Evolutionary conservation across 2,888 invertebrate genomes (phyloP), one percentile per base, ranked within the genome.

Genomic region (Uloborus plumipes): DNA sequence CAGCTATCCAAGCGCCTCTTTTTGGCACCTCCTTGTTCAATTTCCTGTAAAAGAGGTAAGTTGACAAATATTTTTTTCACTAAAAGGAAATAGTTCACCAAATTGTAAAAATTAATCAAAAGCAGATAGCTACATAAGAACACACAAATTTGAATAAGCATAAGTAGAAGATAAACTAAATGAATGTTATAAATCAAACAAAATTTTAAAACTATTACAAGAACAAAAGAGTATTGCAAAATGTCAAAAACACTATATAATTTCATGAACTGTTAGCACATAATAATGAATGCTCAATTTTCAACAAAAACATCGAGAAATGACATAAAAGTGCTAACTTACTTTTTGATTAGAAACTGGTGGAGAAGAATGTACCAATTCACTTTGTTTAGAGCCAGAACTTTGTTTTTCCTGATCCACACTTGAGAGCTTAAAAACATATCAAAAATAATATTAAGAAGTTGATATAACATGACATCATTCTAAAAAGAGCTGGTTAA

Each of bases 1-100:
- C 84, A 84, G 20, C 84, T 84, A 50, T 88, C 88, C 47, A 87
- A 67, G 26, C 86, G 83, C 14, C 87, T 82, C 61, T 86, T 86
- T 67, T 87, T 87, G 14, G 86, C 76, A 26, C 85, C 85, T 31
- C 85, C 84, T 7, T 26, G 39, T 2, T 81, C 74, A 81, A 13
- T 74, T 55, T 70, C 74, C 74, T 81, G 18, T 20, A 47, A 26
- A 22, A 6, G 39, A 39, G 9, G 9, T 39, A 39, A 39, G 3
- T 62, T 22, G 31, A 22, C 4, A 62, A 18, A 62, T 26, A 62
- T 26, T 62, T 26, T 1, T 4, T 14, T 4, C 6, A 62, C 62
- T 26, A 15, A 62, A 14, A n/a, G n/a, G 62, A 26, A 31, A 62
- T 62, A 15, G 2, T 62, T 14, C 9, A 11, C 4, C 26, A 26